Base-by-base conservation (phyloP, 2,888 invertebrate genomes). In the Leptinotarsa juncta region DNA sequence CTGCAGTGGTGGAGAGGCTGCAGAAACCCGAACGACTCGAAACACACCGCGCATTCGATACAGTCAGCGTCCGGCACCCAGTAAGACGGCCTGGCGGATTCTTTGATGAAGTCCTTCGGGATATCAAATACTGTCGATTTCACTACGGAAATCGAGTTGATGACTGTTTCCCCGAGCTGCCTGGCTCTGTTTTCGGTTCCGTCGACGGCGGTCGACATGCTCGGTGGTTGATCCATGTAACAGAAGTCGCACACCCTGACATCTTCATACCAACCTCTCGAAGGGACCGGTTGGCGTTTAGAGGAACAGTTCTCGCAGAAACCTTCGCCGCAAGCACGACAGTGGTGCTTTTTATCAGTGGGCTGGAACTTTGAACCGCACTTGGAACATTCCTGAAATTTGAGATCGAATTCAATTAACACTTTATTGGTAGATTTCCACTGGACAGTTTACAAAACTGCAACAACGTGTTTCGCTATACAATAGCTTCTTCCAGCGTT, bases 41-140 rank as follows among this genome's bases (percentile, higher is more conserved):
- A 87, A 85, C 96, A 96, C 15, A 93, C 90, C 76, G 88, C 89
- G 85, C 96, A 96, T 71, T 88, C 86, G 23, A 89, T 89, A 69
- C 94, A 91, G 82, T 94, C 92, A 5, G 90, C 90, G 86, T 96
- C 95, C 0, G 95, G 94, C 50, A 93, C 91, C 96, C 96, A 96
- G 86, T 96, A 96, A 0, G 91, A 88, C 1, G 95, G 95, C 55
- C 95, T 89, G 5, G 93, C 94, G 4, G 92, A 90, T 79, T 94
- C 94, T 86, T 95, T 95, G 66, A 96, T 92, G 65, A 93, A 85
- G 92, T 94, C 93, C 87, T 93, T 92, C 3, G 95, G 94, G 86
- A 94, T 94, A 79, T 92, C 93, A 12, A 94, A 88, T 14, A 69
- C 69, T 57, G 93, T 93, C 0, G 92, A 91, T 23, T 93, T 93